These are phyloP conservation scores for Torymus aiolomorphi DNA, from an alignment of 2,888 invertebrate species.

Conservation along the genomic window DNA sequence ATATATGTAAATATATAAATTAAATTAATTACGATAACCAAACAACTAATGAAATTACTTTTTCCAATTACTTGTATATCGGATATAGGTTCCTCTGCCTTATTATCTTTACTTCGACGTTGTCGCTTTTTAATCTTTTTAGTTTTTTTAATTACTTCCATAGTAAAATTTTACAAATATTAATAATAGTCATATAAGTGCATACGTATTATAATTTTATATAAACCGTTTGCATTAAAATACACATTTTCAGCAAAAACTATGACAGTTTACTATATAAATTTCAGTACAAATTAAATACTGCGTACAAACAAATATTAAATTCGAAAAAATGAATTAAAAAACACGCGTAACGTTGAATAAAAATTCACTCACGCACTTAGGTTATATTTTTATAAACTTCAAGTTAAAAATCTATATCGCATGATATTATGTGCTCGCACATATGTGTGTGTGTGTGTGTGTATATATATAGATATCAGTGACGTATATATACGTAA, in stretches of 20 bases:
- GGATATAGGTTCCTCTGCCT: not conserved
- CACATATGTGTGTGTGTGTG: conserved; percentile 1
- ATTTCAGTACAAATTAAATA: not conserved
- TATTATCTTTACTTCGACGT: conserved; percentile 19
- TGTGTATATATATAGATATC: not conserved
- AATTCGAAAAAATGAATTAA: conserved; percentile 12
- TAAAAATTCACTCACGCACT: conserved; percentile 4
- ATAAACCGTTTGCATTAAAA: no score
- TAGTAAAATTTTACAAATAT: not conserved
- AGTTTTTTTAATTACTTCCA: conserved; percentile 47
- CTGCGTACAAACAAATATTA: conserved; percentile 2
- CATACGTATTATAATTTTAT: no score
- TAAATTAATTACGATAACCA: conserved; percentile 3
- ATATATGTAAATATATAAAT: conserved; percentile 9
- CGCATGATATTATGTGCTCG: not conserved
- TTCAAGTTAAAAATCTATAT: conserved; percentile 11
- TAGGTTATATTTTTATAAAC: conserved; percentile 40
- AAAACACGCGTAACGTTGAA: not conserved
- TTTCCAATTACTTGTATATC: conserved; percentile 23
- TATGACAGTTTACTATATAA: no score
- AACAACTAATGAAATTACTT: not conserved
- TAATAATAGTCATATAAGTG: no score
- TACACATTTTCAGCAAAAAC: no score
- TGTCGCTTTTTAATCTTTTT: conserved; percentile 39
- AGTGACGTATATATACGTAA: no score